A percentile compares a stretch with the other conserved stretches of the same genome.
Conservation (phyloP, 2,113 vertebrate species). For the Pimephales promelas region DNA sequence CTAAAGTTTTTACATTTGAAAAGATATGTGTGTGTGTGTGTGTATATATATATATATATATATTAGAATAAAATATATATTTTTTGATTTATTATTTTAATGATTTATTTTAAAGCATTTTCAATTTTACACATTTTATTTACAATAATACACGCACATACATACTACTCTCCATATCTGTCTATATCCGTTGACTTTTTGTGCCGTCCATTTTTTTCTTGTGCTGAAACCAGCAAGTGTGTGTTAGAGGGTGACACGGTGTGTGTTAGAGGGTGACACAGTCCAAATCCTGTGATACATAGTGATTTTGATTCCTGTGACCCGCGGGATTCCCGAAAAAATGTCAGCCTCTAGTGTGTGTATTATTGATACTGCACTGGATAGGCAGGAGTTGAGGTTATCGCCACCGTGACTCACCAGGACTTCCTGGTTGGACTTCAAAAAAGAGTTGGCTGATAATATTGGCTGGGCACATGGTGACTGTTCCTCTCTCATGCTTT, state of each 20-base stretch:
- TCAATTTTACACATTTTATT: not conserved
- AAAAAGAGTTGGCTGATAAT: conserved; percentile 52
- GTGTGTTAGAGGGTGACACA: too few relatives aligned
- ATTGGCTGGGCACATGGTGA: conserved; percentile 13
- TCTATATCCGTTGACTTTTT: not conserved
- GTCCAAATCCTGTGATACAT: too few relatives aligned
- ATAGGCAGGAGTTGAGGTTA: conserved; percentile 56
- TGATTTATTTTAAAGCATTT: not conserved
- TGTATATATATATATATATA: too few relatives aligned
- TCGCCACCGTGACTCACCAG: conserved; percentile 59
- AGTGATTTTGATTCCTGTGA: too few relatives aligned
- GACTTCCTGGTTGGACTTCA: conserved; percentile 56
- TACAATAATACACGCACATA: not conserved
- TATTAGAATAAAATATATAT: too few relatives aligned
- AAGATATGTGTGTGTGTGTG: too few relatives aligned
- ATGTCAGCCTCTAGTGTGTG: too few relatives aligned
- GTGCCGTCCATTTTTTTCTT: not conserved
- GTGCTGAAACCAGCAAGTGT: not conserved
- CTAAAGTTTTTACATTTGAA: too few relatives aligned
- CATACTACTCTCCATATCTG: not conserved
- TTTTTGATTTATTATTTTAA: too few relatives aligned
- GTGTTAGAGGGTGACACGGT: too few relatives aligned
- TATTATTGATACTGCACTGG: conserved; percentile 32
- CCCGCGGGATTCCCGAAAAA: too few relatives aligned
- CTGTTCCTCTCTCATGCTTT: conserved; percentile 47